phyloP scores from a whole-genome alignment of 2,888 invertebrate species.

The Lathronympha strigana region DNA sequence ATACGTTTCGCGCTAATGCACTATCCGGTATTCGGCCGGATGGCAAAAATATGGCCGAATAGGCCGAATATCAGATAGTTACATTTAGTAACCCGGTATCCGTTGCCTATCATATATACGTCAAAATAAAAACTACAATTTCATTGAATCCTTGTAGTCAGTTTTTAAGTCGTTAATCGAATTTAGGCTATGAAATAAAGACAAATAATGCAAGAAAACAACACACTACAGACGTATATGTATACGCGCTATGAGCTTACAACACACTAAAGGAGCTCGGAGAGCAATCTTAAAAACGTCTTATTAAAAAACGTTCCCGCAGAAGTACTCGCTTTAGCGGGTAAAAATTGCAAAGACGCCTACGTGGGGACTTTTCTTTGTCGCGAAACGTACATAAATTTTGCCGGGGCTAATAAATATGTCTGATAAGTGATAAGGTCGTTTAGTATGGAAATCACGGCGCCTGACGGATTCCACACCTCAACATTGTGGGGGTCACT shows the following conservation, averaged over 20 bases:
- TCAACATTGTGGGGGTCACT: background rate
- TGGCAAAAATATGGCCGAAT: too few species aligned
- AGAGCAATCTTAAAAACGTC: slow-evolving; percentile 36
- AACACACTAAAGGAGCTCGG: slow-evolving; percentile 11
- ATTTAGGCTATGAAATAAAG: too few species aligned
- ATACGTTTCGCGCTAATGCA: too few species aligned
- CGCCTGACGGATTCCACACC: slow-evolving; percentile 26
- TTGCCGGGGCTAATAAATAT: slow-evolving; percentile 40
- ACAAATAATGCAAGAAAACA: too few species aligned
- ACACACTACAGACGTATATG: background rate
- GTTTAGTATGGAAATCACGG: slow-evolving; percentile 40
- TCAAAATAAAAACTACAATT: too few species aligned
- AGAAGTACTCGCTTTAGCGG: slow-evolving; percentile 11
- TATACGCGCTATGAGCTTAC: background rate
- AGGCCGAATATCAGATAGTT: too few species aligned
- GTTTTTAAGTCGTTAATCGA: too few species aligned
- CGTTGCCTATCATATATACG: too few species aligned
- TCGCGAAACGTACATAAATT: slow-evolving; percentile 42
- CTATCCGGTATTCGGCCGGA: too few species aligned
- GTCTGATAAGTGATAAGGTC: slow-evolving; percentile 42
- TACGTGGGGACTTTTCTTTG: slow-evolving; percentile 32
- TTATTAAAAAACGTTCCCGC: slow-evolving; percentile 36
- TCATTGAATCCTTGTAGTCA: too few species aligned
- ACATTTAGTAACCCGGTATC: too few species aligned
- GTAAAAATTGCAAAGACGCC: slow-evolving; percentile 31